These are phyloP conservation scores for Phania funesta DNA, from an alignment of 2,888 invertebrate genomes.

Conservation along the genomic window DNA sequence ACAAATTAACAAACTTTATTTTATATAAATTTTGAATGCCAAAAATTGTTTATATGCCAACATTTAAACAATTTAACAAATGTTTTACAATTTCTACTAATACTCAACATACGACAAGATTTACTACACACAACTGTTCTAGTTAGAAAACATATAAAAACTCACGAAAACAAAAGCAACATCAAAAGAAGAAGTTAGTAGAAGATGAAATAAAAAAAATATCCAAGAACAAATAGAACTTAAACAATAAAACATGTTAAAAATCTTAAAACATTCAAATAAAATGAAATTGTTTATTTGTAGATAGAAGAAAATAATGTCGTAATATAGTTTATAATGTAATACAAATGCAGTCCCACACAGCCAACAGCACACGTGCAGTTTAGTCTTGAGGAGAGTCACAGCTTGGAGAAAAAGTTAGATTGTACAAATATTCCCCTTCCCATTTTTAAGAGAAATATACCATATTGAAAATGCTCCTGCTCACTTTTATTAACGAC, in stretches of 20 bases:
- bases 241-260: constrained; percentile 62
- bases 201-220: not conserved
- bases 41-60: constrained; percentile 59
- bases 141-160: constrained; percentile 6
- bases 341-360: constrained; percentile 15
- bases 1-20: constrained; percentile 52
- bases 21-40: constrained; percentile 43
- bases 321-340: constrained; percentile 16
- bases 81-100: constrained; percentile 15
- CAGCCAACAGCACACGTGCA: not conserved
- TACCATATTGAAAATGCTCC: too few relatives aligned
- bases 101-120: constrained; percentile 44
- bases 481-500: too few relatives aligned
- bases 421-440: not conserved
- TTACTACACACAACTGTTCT: not conserved
- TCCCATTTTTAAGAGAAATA: too few relatives aligned
- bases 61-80: constrained; percentile 59
- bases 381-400: not conserved
- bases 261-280: constrained; percentile 63
- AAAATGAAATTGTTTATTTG: constrained; percentile 48
- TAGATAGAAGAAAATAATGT: constrained; percentile 8
- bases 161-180: constrained; percentile 12
- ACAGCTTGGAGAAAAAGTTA: not conserved
- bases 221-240: constrained; percentile 41
- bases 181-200: constrained; percentile 18